These are phyloP conservation scores for Epizoanthus illoricatus DNA, from an alignment of 92 coral and sea anemone species.

Conservation along the genomic window DNA sequence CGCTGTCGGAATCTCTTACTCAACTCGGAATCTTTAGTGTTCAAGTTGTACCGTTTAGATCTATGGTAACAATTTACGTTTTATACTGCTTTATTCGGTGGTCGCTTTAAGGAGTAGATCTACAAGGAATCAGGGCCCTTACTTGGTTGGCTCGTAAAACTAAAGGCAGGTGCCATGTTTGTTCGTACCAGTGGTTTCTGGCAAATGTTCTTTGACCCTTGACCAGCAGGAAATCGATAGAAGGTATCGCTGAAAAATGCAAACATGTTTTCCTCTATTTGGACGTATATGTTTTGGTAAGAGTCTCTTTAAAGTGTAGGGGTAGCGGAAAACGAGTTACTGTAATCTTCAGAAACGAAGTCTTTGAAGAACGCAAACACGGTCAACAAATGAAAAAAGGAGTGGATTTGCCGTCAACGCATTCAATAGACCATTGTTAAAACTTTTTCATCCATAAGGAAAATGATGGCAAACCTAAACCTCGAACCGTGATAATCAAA, in stretches of 20 bases:
- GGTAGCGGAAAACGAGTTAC: too few species aligned
- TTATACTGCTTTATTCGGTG: too few species aligned
- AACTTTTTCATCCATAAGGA: too few species aligned
- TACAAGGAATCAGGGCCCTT: neutral
- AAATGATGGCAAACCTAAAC: too few species aligned
- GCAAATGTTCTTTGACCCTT: constrained; percentile 24
- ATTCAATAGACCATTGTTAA: too few species aligned
- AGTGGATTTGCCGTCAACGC: too few species aligned
- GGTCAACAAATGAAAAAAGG: too few species aligned
- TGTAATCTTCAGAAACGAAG: too few species aligned
- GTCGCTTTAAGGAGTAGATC: neutral
- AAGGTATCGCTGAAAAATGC: neutral
- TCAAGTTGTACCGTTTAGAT: neutral
- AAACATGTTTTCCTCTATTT: neutral
- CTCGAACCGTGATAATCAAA: too few species aligned
- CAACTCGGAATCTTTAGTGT: neutral
- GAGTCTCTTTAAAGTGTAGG: too few species aligned
- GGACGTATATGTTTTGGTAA: too few species aligned
- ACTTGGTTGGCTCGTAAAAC: neutral
- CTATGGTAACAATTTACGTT: neutral
- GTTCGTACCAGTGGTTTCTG: constrained; percentile 19
- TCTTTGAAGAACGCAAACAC: too few species aligned
- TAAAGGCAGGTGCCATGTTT: constrained; percentile 29
- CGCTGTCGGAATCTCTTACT: neutral
- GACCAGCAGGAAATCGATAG: neutral